These are phyloP conservation scores for Trididemnum miniatum DNA, from an alignment of 23 tunicate species.

Conservation along the genomic window DNA sequence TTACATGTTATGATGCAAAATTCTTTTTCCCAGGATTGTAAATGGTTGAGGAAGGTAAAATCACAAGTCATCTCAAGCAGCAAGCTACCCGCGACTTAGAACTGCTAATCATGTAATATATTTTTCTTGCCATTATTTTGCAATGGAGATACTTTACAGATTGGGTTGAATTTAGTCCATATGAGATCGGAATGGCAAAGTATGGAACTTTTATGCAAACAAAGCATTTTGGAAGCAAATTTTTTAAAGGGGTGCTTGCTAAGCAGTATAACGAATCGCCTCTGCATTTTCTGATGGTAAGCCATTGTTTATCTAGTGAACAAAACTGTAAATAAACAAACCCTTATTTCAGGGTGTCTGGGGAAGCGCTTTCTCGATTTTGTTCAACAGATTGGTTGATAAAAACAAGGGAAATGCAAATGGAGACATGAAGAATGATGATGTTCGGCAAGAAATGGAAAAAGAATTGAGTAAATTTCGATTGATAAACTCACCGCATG, in stretches of 20 bases:
- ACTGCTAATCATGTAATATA: too few relatives aligned
- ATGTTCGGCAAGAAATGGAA: constrained; percentile 39
- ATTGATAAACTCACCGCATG: too few relatives aligned
- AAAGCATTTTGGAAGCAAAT: constrained; percentile 66
- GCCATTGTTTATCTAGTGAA: too few relatives aligned
- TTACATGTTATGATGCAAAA: too few relatives aligned
- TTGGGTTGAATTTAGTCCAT: constrained; percentile 87
- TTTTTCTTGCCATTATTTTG: background rate
- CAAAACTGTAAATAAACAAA: too few relatives aligned
- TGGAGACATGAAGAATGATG: constrained; percentile 43
- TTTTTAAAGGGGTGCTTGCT: constrained; percentile 69
- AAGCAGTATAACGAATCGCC: constrained; percentile 65
- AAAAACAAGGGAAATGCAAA: constrained; percentile 34
- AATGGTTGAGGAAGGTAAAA: too few relatives aligned
- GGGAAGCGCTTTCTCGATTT: constrained; percentile 91
- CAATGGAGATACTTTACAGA: constrained; percentile 26
- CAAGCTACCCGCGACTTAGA: too few relatives aligned
- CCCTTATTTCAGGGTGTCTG: constrained; percentile 81
- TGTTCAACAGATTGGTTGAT: constrained; percentile 67
- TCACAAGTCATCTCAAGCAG: too few relatives aligned
- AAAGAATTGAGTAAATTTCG: constrained; percentile 29
- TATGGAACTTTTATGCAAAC: constrained; percentile 86
- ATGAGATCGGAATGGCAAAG: constrained; percentile 85
- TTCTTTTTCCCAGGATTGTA: too few relatives aligned
- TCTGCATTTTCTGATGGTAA: constrained; percentile 78